A percentile compares a stretch with the other conserved stretches of the same genome.
Conservation (phyloP, 2,888 invertebrate species). For the Trachelus tabidus region DNA sequence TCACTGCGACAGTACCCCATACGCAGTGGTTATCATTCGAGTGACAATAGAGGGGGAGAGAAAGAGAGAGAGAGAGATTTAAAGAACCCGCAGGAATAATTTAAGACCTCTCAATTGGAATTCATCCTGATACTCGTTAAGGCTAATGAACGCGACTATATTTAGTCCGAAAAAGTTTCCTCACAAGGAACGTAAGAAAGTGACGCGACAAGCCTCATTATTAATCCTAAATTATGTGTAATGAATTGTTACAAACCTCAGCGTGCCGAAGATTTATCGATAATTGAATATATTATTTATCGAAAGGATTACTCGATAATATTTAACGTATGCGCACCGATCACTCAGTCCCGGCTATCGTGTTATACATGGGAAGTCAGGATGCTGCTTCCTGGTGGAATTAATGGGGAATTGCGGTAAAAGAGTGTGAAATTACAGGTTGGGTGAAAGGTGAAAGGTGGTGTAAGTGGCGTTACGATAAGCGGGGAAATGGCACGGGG, state of each 20-base stretch:
- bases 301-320: not conserved
- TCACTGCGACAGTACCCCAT: conserved; percentile 30
- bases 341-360: not conserved
- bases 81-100: not conserved
- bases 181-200: not conserved
- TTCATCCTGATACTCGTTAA: not conserved
- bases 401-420: not conserved
- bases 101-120: not conserved
- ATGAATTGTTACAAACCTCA: not conserved
- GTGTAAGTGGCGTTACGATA: not conserved
- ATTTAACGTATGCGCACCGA: not conserved
- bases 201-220: not conserved
- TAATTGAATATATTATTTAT: not conserved
- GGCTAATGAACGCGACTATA: not conserved
- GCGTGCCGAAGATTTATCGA: not conserved
- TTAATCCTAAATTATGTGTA: not conserved
- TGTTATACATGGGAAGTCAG: not conserved
- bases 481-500: not conserved
- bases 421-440: not conserved
- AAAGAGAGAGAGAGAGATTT: not conserved
- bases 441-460: not conserved
- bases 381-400: not conserved
- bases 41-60: not conserved
- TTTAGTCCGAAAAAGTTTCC: not conserved
- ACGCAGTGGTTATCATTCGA: conserved; percentile 4